Evolutionary conservation across 2,888 invertebrate species (phyloP).

Genomic region (Cistogaster globosa): DNA sequence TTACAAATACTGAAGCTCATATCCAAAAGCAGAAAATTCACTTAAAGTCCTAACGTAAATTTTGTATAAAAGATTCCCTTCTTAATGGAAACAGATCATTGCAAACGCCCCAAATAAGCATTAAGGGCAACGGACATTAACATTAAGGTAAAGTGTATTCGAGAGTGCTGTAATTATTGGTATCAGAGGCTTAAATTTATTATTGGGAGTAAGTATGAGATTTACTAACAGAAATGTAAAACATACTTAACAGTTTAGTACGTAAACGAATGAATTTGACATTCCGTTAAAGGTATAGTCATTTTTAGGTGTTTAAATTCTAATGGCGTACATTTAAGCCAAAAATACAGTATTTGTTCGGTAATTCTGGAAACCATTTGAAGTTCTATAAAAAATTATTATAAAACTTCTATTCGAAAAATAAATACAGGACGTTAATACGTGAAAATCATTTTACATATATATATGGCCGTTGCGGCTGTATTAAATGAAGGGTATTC

Average conservation of each 20-base stretch:
- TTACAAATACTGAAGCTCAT: neutral
- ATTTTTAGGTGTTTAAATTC: neutral
- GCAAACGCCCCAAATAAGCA: conserved; percentile 62
- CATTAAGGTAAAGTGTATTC: conserved; percentile 22
- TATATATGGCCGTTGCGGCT: too few relatives aligned
- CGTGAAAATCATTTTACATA: too few relatives aligned
- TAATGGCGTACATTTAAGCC: neutral
- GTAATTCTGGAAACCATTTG: neutral
- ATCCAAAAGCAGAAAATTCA: conserved; percentile 37
- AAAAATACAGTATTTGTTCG: neutral
- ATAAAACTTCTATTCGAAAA: too few relatives aligned
- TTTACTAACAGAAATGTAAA: conserved; percentile 35
- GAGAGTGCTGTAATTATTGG: neutral
- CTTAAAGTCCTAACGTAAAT: conserved; percentile 54
- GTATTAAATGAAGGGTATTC: too few relatives aligned
- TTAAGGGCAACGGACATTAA: conserved; percentile 50
- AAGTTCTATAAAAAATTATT: neutral
- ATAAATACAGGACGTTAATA: too few relatives aligned
- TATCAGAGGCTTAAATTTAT: conserved; percentile 16
- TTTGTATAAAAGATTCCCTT: conserved; percentile 42
- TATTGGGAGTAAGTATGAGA: conserved; percentile 46
- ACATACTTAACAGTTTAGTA: conserved; percentile 20
- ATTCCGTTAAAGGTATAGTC: conserved; percentile 59
- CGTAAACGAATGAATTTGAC: conserved; percentile 49
- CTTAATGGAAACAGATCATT: conserved; percentile 57